Evolutionary conservation across 2,113 vertebrate genomes (phyloP).

Genomic region (Oreocharis arfaki): DNA sequence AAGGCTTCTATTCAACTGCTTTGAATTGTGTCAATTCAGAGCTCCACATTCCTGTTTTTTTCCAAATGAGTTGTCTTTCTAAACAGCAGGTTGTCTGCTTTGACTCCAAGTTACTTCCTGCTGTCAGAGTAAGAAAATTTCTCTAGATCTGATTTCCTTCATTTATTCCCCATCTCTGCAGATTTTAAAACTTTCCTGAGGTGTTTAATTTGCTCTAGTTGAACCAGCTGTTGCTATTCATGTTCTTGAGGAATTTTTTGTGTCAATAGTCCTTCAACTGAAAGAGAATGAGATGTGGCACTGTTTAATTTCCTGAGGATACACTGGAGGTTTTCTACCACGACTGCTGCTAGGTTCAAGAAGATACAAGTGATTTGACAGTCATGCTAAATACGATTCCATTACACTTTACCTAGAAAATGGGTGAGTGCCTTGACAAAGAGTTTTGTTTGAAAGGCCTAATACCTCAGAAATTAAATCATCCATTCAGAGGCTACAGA

Average conservation of each 20-base stretch:
- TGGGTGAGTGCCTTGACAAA: not conserved
- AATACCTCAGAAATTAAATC: not conserved
- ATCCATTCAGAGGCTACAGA: not conserved
- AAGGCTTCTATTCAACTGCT: not conserved
- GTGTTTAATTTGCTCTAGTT: not conserved
- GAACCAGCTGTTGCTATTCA: not conserved
- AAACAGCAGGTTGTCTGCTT: not conserved
- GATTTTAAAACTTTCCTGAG: not conserved
- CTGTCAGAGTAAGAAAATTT: not conserved
- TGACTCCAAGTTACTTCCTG: not conserved
- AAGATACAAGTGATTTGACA: not conserved
- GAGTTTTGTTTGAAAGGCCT: not conserved
- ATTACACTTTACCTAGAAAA: not conserved
- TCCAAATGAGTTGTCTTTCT: not conserved
- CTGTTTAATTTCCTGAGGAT: not conserved
- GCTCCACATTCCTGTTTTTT: not conserved
- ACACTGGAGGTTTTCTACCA: not conserved
- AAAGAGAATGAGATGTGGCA: not conserved
- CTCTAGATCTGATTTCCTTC: not conserved
- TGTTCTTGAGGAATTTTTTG: not conserved
- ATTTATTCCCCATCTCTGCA: not conserved
- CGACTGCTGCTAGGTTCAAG: not conserved
- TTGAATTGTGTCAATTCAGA: not conserved
- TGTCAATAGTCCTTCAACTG: not conserved
- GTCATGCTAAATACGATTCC: not conserved